Conservation (phyloP, 2,888 invertebrate species). For the Protodeltote pygarga region DNA sequence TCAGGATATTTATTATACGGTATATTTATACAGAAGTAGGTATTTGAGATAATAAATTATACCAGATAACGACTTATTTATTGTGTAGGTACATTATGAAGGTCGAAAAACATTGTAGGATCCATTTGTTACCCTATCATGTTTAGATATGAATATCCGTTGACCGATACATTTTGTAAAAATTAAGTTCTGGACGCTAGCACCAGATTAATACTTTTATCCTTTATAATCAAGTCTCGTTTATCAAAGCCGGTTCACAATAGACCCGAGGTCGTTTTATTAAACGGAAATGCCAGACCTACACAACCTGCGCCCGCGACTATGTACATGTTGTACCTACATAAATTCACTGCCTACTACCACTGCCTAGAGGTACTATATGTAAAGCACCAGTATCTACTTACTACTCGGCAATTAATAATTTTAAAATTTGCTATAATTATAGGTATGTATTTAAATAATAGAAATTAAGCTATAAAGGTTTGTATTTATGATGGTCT, state of each 20-base stretch:
- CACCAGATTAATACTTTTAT: slow-evolving; percentile 25
- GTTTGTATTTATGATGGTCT: too few relatives aligned
- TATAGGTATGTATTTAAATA: too few relatives aligned
- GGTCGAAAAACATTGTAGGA: slow-evolving; percentile 25
- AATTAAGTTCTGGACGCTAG: background rate
- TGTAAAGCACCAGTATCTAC: background rate
- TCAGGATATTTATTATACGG: background rate
- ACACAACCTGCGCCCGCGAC: slow-evolving; percentile 59
- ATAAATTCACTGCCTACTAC: slow-evolving; percentile 34
- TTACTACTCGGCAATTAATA: too few relatives aligned
- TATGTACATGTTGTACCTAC: slow-evolving; percentile 29
- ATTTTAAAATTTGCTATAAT: too few relatives aligned
- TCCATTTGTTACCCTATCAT: slow-evolving; percentile 22
- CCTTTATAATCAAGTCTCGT: slow-evolving; percentile 13
- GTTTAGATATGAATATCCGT: slow-evolving; percentile 15
- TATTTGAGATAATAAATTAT: slow-evolving; percentile 19
- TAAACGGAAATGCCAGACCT: slow-evolving; percentile 64
- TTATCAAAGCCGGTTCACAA: slow-evolving; percentile 25
- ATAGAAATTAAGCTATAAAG: too few relatives aligned
- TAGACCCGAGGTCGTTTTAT: slow-evolving; percentile 36
- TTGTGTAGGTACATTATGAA: slow-evolving; percentile 16
- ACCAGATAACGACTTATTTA: slow-evolving; percentile 13
- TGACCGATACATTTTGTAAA: slow-evolving; percentile 1
- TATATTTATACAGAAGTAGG: slow-evolving; percentile 2
- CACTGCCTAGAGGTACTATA: slow-evolving; percentile 6